Conservation (phyloP, 2,888 invertebrate species). For the Protodeltote pygarga region DNA sequence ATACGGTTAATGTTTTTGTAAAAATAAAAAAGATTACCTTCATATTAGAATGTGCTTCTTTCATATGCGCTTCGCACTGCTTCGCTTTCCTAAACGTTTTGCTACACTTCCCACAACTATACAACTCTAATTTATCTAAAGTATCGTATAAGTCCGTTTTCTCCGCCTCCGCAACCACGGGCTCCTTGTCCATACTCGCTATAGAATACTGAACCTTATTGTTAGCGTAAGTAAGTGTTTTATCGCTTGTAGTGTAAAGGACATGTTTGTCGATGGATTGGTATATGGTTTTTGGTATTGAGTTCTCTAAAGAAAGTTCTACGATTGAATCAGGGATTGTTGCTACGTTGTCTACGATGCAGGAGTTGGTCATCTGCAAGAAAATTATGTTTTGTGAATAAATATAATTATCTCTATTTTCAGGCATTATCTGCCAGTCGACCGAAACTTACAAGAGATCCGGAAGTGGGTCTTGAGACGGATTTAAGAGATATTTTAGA, state of each 20-base stretch:
- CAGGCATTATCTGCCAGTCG: no score
- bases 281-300: slow-evolving; percentile 80
- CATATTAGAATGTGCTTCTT: slow-evolving; percentile 80
- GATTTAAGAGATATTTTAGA: no score
- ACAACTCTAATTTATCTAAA: slow-evolving; percentile 70
- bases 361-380: slow-evolving; percentile 77
- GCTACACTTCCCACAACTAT: slow-evolving; percentile 76
- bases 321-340: slow-evolving; percentile 81
- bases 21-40: slow-evolving; percentile 16
- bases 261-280: slow-evolving; percentile 79
- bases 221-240: slow-evolving; percentile 65
- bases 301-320: slow-evolving; percentile 78
- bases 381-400: slow-evolving; percentile 1
- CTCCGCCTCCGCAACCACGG: slow-evolving; percentile 53
- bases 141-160: slow-evolving; percentile 72
- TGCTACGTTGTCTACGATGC: slow-evolving; percentile 79
- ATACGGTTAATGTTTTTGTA: no score
- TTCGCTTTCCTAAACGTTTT: slow-evolving; percentile 89
- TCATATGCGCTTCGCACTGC: slow-evolving; percentile 88
- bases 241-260: slow-evolving; percentile 73
- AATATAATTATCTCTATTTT: no score
- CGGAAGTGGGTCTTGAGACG: no score
- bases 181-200: slow-evolving; percentile 72
- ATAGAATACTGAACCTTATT: slow-evolving; percentile 77
- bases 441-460: no score